Conservation (phyloP, 2,113 vertebrate genomes). For the Serilophus lunatus region DNA sequence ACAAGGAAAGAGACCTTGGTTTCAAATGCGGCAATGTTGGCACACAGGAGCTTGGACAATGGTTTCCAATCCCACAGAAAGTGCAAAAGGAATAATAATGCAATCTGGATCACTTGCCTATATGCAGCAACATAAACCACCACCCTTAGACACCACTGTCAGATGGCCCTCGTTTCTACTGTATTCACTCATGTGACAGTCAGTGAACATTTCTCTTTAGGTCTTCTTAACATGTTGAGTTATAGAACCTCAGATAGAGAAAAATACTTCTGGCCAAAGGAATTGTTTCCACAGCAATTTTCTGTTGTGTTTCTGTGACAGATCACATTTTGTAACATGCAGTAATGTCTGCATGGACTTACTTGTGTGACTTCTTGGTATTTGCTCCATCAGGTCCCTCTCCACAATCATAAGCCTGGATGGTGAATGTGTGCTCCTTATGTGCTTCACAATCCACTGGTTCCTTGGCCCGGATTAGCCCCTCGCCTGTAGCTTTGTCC, state of each 20-base stretch:
- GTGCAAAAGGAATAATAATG: not conserved
- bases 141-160: not conserved
- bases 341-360: not conserved
- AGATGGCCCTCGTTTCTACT: not conserved
- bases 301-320: not conserved
- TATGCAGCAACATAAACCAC: not conserved
- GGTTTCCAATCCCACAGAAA: not conserved
- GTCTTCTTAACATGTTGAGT: not conserved
- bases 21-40: not conserved
- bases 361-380: constrained; percentile 99
- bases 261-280: not conserved
- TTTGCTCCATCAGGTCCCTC: constrained; percentile 93
- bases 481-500: constrained; percentile 95
- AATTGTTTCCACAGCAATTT: not conserved
- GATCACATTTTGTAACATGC: not conserved
- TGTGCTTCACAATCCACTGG: constrained; percentile 95
- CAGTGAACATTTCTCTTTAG: not conserved
- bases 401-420: constrained; percentile 97
- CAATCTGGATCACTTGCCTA: not conserved
- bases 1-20: not conserved
- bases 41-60: not conserved
- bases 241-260: not conserved
- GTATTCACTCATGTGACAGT: not conserved
- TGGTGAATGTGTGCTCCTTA: constrained; percentile 96
- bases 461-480: constrained; percentile 93